phyloP scores from a whole-genome alignment of 2,888 invertebrate genomes.

The Hyles lineata region DNA sequence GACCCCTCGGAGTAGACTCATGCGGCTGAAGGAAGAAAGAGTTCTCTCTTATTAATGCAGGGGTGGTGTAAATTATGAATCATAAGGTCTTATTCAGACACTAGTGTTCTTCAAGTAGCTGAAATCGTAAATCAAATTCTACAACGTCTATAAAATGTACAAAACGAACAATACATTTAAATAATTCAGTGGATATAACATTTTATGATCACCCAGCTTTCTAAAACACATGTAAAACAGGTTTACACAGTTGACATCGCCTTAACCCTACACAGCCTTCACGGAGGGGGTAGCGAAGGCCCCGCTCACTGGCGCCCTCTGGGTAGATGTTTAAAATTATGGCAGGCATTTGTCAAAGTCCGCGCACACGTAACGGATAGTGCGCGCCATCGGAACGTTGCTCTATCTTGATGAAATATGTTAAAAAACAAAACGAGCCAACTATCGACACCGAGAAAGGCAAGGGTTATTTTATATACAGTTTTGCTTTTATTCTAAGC shows the following conservation, averaged over 20 bases:
- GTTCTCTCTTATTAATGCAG: too few relatives aligned
- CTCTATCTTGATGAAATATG: constrained; percentile 28
- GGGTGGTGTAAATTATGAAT: too few relatives aligned
- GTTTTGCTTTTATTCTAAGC: neutral
- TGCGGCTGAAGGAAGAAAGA: too few relatives aligned
- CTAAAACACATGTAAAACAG: neutral
- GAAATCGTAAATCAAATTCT: too few relatives aligned
- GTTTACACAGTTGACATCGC: neutral
- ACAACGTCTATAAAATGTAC: too few relatives aligned
- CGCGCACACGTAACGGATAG: constrained; percentile 50
- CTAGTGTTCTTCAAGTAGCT: too few relatives aligned
- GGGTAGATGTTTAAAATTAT: constrained; percentile 52
- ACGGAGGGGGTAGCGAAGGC: neutral
- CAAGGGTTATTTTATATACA: neutral
- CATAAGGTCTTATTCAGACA: too few relatives aligned
- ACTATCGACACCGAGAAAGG: neutral
- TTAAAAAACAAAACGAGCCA: neutral
- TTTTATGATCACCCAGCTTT: neutral
- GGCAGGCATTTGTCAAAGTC: constrained; percentile 71
- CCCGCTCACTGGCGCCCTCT: neutral
- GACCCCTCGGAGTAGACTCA: too few relatives aligned
- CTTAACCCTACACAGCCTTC: neutral
- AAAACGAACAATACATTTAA: too few relatives aligned
- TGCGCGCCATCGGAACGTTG: constrained; percentile 9
- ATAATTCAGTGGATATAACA: too few relatives aligned